phyloP scores from a whole-genome alignment of 2,888 invertebrate genomes.

The Eupithecia vulgata region DNA sequence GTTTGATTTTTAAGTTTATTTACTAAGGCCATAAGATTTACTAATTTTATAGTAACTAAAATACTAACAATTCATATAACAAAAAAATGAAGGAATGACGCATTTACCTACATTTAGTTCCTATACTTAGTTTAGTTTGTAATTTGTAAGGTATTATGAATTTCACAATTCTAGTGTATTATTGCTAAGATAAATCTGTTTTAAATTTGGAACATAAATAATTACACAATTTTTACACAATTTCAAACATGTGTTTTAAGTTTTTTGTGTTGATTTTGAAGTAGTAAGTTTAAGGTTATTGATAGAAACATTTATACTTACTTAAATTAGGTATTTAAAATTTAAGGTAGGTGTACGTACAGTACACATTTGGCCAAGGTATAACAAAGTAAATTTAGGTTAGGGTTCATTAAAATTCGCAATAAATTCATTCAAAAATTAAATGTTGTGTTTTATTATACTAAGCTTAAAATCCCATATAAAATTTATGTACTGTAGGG shows the following conservation, averaged over 20 bases:
- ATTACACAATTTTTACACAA: not conserved
- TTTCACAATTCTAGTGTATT: not conserved
- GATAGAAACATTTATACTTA: not conserved
- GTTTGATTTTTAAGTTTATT: not conserved
- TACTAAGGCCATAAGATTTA: not conserved
- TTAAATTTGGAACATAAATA: not conserved
- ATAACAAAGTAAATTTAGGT: not conserved
- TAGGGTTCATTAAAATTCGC: not conserved
- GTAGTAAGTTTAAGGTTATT: not conserved
- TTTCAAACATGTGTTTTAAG: not conserved
- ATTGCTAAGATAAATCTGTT: not conserved
- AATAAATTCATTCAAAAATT: not conserved
- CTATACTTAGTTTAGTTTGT: not conserved
- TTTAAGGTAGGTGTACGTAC: not conserved
- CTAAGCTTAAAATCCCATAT: not conserved
- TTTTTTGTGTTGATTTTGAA: not conserved
- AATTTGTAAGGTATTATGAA: not conserved
- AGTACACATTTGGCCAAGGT: not conserved
- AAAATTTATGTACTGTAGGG: no score
- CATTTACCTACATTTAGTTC: not conserved
- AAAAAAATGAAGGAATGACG: not conserved
- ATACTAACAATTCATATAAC: not conserved
- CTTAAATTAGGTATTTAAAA: not conserved
- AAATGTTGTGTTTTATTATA: not conserved
- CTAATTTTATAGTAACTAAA: not conserved